Conservation (phyloP, 1,140 invertebrate species). For the Tribolium castaneum region DNA sequence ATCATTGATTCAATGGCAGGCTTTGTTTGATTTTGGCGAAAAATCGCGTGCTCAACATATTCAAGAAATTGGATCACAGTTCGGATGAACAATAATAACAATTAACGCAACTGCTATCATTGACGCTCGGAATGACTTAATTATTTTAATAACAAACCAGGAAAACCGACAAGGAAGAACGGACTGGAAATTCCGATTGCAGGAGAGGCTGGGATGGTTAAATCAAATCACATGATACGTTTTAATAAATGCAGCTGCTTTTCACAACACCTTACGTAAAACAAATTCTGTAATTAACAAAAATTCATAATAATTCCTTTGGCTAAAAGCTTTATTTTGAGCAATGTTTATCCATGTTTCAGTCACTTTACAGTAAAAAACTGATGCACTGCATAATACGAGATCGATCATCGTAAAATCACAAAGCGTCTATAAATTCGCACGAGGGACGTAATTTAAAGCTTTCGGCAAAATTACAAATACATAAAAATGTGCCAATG, state of each 20-base stretch:
- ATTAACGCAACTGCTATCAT: not conserved
- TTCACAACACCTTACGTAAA: too few relatives aligned
- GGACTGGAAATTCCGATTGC: not conserved
- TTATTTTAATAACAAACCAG: not conserved
- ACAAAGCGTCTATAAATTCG: not conserved
- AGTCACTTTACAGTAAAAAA: not conserved
- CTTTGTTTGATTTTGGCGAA: not conserved
- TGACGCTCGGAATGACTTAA: not conserved
- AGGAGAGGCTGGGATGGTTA: not conserved
- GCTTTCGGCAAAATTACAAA: not conserved
- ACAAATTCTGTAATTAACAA: too few relatives aligned
- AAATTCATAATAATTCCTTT: too few relatives aligned
- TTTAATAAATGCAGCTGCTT: not conserved
- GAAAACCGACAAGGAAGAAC: not conserved
- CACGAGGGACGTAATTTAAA: not conserved
- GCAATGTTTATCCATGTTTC: not conserved
- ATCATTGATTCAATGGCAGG: not conserved
- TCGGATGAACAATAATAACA: not conserved
- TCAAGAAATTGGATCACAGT: not conserved
- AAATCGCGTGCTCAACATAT: too few relatives aligned
- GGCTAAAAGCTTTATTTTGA: too few relatives aligned
- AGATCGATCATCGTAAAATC: constrained; percentile 18
- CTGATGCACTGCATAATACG: not conserved
- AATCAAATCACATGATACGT: not conserved
- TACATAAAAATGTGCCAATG: not conserved